Percentiles rank a stretch among this genome's conserved stretches.
These are phyloP conservation scores for Dendrophyllia cribrosa DNA, from an alignment of 64 coral and sea anemone genomes.

Conservation along the genomic window DNA sequence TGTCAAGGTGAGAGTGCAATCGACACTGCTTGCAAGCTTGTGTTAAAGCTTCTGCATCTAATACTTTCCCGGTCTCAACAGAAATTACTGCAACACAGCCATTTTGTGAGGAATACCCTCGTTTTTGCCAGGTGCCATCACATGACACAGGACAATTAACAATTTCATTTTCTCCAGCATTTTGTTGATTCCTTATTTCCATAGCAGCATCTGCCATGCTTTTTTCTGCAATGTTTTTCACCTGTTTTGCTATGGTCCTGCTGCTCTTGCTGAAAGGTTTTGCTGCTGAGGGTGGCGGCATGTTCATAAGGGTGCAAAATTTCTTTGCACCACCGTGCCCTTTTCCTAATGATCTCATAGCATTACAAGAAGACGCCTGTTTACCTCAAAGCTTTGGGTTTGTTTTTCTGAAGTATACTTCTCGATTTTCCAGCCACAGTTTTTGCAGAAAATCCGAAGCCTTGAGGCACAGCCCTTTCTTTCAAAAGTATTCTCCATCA, in stretches of 20 bases:
- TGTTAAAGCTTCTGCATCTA: slow-evolving; percentile 1
- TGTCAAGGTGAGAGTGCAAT: neutral
- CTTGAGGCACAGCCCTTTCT: slow-evolving; percentile 30
- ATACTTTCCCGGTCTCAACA: neutral
- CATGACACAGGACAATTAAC: slow-evolving; percentile 23
- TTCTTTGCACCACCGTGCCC: slow-evolving; percentile 53
- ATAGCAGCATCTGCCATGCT: slow-evolving; percentile 8
- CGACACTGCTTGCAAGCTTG: slow-evolving; percentile 1
- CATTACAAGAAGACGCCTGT: slow-evolving; percentile 40
- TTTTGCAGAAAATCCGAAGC: slow-evolving; percentile 19
- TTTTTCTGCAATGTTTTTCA: slow-evolving; percentile 11
- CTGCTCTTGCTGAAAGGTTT: neutral
- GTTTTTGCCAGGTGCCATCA: slow-evolving; percentile 41
- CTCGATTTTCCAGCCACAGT: slow-evolving; percentile 25
- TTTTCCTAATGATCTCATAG: slow-evolving; percentile 54
- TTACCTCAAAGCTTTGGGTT: slow-evolving; percentile 17
- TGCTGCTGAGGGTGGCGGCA: slow-evolving; percentile 49
- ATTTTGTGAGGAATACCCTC: slow-evolving; percentile 18
- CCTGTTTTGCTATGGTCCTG: neutral
- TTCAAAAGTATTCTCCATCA: slow-evolving; percentile 19
- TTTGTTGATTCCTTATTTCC: neutral
- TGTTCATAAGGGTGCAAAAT: slow-evolving; percentile 61
- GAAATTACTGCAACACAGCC: slow-evolving; percentile 11
- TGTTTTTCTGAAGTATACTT: slow-evolving; percentile 43
- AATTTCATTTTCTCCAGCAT: neutral